Evolutionary conservation across 2,797 vertebrate species (phyloP), one percentile per base, ranked within the genome.

Genomic region (Peromyscus melanophrys): DNA sequence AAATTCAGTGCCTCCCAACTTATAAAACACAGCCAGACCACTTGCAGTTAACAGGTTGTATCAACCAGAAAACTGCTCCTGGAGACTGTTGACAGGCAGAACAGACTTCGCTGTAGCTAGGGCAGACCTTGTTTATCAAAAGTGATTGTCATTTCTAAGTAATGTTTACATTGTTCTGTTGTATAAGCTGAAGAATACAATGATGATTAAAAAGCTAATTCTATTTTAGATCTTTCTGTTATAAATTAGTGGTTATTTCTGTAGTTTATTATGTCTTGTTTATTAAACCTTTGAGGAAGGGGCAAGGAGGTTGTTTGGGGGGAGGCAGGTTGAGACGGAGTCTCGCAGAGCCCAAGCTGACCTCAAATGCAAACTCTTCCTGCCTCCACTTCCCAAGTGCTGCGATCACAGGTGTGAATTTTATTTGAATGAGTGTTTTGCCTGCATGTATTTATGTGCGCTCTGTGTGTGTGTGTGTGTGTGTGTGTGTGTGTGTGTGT

Each of bases 181-280:
- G 13, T 65, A 76, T 93, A 80, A 86, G 29, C 37, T 76, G 21
- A 82, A 69, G 69, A 69, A 37, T 82, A 40, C 1, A 37, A 31
- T 77, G 43, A 40, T 67, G 11, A 95, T 69, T 87, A n/a, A 77
- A 61, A 91, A 77, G 34, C 57, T 93, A 65, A 49, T 92, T 90
- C 89, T 93, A 0, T 78, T 90, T 96, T 94, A 89, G 88, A 55
- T 67, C 1, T 69, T 80, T 93, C 17, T 89, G 23, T 97, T 95
- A 87, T 43, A 89, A 87, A 89, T 19, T n/a, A 27, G 11, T 43
- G 25, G 37, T 93, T 97, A 73, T 71, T 91, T 88, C 25, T 75
- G 37, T 37, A 63, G 21, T 92, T 43, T 65, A 46, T 69, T 96
- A 46, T 23, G 16, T 92, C 87, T 76, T 77, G 40, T 57, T 63